Evolutionary conservation across 2,113 vertebrate genomes (phyloP).

Genomic region (Saguinus midas): DNA sequence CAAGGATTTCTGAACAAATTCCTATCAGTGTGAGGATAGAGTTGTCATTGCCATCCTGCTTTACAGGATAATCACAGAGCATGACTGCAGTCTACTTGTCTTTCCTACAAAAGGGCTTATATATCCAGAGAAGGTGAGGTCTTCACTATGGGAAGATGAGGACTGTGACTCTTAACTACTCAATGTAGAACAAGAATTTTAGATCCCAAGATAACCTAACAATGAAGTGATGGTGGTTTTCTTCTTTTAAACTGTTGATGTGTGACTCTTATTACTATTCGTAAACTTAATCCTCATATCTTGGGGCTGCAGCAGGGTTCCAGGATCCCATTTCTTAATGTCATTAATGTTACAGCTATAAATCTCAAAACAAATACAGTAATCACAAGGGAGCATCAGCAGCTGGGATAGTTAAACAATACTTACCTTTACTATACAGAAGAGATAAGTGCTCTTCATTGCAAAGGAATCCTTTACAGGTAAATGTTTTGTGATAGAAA

Average conservation of each 20-base stretch:
- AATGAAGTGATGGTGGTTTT: neutral
- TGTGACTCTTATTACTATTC: neutral
- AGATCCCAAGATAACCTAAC: neutral
- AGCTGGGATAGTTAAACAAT: constrained; percentile 47
- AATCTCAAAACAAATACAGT: constrained; percentile 57
- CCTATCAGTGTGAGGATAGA: neutral
- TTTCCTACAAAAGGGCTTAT: neutral
- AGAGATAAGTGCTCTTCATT: neutral
- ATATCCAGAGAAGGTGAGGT: neutral
- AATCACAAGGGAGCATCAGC: constrained; percentile 16
- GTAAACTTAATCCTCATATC: constrained; percentile 21
- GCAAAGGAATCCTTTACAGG: neutral
- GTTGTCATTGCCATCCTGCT: neutral
- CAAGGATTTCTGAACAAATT: neutral
- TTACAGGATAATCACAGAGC: neutral
- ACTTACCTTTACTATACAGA: constrained; percentile 12
- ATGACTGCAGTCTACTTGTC: neutral
- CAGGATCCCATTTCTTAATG: constrained; percentile 22
- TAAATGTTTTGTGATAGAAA: neutral
- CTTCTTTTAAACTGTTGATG: neutral
- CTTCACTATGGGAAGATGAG: neutral
- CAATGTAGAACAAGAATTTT: neutral
- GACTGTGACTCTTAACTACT: neutral
- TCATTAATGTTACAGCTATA: constrained; percentile 17
- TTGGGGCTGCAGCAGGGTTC: constrained; percentile 14